Evolutionary conservation across 2,113 vertebrate species (phyloP), one percentile per base, ranked within the genome.

Genomic region (Pavo muticus): DNA sequence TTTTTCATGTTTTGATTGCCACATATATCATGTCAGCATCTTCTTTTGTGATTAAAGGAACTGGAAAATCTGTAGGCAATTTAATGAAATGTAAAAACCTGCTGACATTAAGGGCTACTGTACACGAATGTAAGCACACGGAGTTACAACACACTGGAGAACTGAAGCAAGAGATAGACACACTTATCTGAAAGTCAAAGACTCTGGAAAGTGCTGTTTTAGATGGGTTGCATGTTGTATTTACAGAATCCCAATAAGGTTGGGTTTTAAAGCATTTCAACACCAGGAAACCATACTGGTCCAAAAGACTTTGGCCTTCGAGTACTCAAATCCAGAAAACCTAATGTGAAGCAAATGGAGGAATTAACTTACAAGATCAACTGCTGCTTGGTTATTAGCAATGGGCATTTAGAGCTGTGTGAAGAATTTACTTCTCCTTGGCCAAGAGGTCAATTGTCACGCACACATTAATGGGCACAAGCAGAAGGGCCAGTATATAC

Each of bases 41-140:
- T 27, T 4, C 29, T 29, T 75, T 35, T 35, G 60, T 19, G 77
- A 88, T 81, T 71, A 70, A 89, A 76, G 60, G 64, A 29, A 81
- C 37, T 1, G 1, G 52, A 42, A 61, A 30, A 68, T 54, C 52
- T 40, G 9, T 9, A 24, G 73, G 70, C 54, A 87, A 84, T 48
- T 72, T 10, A 72, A 71, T 21, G 24, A 48, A 84, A 86, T 9
- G 64, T 39, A 9, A 75, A 88, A 88, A 63, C 59, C 52, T 57
- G 70, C 44, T 88, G 92, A 61, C 76, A 44, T 71, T 14, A 63
- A 77, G 67, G 69, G 76, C 21, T 88, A 64, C 76, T 84, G 83
- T 24, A 68, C 40, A 14, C 6, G 59, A 32, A 48, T 48, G 27
- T 3, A 50, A 75, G 57, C 57, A 18, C 1, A 16, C 37, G 12